Base-by-base conservation (phyloP, 2,797 vertebrate species). In the Neosalanx taihuensis region DNA sequence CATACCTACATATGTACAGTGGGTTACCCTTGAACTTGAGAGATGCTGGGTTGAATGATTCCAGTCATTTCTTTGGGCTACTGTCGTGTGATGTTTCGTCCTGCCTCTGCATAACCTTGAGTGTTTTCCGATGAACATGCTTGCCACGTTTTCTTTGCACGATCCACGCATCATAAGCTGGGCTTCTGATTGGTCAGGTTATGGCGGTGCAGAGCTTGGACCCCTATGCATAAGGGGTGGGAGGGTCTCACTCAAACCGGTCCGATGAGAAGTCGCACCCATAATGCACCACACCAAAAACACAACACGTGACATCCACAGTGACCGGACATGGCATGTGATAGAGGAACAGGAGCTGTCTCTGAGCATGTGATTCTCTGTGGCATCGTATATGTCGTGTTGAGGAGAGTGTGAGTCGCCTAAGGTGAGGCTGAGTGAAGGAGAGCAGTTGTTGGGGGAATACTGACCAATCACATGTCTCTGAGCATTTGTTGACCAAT, bases 1-100 rank as follows among this genome's bases (percentile, higher is more conserved):
- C 92, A 93, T 93, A 91, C 91, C 88, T 93, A 91, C 90, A 93
- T 93, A 94, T 93, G 93, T 94, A 93, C 93, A 94, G 93, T 94
- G 92, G 93, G 89, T 87, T 90, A 92, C 90, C 91, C 92, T 91
- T 93, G 84, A 90, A 89, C 89, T 91, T 92, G 84, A 89, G 85
- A 89, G 89, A 91, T 91, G 89, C 89, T 83, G 73, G 83, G 89
- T 86, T 92, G 88, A 91, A 87, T 90, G 87, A 87, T 79, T 81
- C 81, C 80, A 81, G 76, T 86, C 76, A 72, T 88, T 87, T 86
- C 77, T 79, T 84, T 79, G 80, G 75, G 77, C 85, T 83, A 76
- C 78, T 87, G 79, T 85, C 69, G 81, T 86, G 83, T 87, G 83
- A 53, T 66, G 49, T 74, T 70, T 35, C 75, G 76, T 72, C 68